These are phyloP conservation scores for Leucopternis melanops DNA, from an alignment of 2,113 vertebrate species.

Conservation along the genomic window DNA sequence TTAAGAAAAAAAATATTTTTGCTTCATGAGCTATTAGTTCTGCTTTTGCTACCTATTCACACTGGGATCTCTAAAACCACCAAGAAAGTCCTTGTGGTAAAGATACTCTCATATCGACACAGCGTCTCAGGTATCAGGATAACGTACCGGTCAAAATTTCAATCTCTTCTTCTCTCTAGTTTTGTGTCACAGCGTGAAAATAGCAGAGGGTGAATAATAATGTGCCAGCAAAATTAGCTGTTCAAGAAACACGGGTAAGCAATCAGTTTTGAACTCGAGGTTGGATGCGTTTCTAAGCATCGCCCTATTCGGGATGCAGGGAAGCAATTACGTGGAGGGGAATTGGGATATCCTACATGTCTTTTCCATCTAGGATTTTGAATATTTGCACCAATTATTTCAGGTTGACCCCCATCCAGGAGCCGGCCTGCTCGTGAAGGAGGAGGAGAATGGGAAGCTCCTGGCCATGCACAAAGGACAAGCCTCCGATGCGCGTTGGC, in stretches of 20 bases:
- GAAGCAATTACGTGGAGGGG: not conserved
- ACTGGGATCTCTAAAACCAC: conserved; percentile 61
- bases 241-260: conserved; percentile 29
- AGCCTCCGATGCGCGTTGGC: accelerated
- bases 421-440: not conserved
- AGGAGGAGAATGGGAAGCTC: not conserved
- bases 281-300: not conserved
- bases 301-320: not conserved
- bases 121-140: conserved; percentile 26
- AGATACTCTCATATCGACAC: conserved; percentile 23
- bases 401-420: not conserved
- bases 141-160: conserved; percentile 42
- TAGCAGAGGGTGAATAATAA: conserved; percentile 35
- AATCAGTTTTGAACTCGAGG: not conserved
- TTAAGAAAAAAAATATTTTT: conserved; percentile 48
- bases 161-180: conserved; percentile 45
- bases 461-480: accelerated
- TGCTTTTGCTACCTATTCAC: conserved; percentile 36
- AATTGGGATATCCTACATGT: not conserved
- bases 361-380: not conserved
- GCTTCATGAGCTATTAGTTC: conserved; percentile 33
- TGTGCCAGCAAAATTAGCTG: conserved; percentile 18
- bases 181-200: conserved; percentile 50
- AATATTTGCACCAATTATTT: not conserved
- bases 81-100: conserved; percentile 52